A percentile compares a stretch with the other conserved stretches of the same genome.
Evolutionary conservation across 1,140 invertebrate species (phyloP).

Genomic region (Vanessa atalanta): DNA sequence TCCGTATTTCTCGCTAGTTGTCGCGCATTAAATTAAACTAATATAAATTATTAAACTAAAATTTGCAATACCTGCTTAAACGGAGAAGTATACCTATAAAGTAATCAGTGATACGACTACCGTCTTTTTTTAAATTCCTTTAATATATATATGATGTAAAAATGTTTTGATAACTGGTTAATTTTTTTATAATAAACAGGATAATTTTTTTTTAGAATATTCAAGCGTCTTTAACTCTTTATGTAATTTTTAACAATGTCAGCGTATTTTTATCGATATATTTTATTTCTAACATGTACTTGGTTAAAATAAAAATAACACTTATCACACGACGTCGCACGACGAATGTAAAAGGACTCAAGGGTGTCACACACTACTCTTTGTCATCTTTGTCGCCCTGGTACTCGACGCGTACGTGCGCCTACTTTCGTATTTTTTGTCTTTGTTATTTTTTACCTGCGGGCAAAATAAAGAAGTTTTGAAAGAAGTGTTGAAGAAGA

Average conservation of each 20-base stretch:
- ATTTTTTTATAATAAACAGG: no score
- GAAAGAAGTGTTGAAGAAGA: no score
- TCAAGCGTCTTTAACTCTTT: no score
- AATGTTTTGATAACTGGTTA: no score
- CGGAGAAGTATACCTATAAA: no score
- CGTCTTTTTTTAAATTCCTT: no score
- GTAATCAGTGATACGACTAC: no score
- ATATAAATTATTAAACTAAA: no score
- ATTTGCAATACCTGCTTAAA: no score
- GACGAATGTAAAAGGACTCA: slow-evolving; percentile 35
- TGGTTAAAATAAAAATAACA: slow-evolving; percentile 8
- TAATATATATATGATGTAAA: no score
- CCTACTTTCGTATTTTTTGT: slow-evolving; percentile 25
- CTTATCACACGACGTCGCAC: slow-evolving; percentile 15
- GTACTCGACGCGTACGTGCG: slow-evolving; percentile 40
- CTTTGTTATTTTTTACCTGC: slow-evolving; percentile 14
- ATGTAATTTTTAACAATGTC: no score
- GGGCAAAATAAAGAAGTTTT: background rate
- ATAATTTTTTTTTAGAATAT: no score
- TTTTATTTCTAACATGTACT: background rate
- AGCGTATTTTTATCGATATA: background rate
- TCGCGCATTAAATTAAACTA: background rate
- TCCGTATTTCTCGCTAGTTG: background rate
- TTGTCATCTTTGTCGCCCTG: slow-evolving; percentile 48
- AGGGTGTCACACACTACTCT: slow-evolving; percentile 36